These are phyloP conservation scores for Gracilinanus agilis DNA, from an alignment of 2,113 vertebrate genomes.

Conservation along the genomic window DNA sequence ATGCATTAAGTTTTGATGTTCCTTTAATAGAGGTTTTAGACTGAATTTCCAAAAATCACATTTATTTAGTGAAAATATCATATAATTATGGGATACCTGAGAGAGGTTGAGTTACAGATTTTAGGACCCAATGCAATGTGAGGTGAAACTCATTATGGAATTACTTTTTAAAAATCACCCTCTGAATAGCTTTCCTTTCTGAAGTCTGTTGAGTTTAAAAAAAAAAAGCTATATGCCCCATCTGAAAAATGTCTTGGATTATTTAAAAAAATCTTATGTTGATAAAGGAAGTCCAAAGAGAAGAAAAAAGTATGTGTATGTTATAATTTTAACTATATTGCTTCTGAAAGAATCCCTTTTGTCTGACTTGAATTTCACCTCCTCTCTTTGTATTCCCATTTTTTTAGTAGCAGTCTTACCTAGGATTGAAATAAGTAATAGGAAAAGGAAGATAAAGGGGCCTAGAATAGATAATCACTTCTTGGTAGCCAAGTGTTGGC, in stretches of 20 bases:
- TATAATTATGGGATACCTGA: constrained; percentile 20
- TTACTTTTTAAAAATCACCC: constrained; percentile 28
- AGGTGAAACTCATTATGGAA: constrained; percentile 10
- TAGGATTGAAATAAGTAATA: background rate
- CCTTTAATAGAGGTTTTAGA: constrained; percentile 17
- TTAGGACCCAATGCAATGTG: background rate
- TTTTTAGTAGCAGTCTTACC: constrained; percentile 42
- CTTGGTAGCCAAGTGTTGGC: constrained; percentile 34
- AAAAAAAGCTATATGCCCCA: constrained; percentile 21
- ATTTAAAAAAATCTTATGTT: background rate
- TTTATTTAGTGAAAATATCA: constrained; percentile 29
- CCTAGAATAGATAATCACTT: background rate
- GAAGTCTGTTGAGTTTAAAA: background rate
- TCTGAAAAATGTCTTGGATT: background rate
- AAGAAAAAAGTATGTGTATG: background rate
- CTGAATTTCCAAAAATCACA: background rate
- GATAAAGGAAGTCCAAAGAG: background rate
- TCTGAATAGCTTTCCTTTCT: background rate
- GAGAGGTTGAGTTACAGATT: constrained; percentile 6
- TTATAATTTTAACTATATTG: background rate
- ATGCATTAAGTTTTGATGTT: constrained; percentile 44
- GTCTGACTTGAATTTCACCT: constrained; percentile 6
- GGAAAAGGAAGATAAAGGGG: background rate
- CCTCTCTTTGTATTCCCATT: constrained; percentile 25
- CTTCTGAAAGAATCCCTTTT: constrained; percentile 21